A percentile compares a stretch with the other conserved stretches of the same genome.
Evolutionary conservation across 2,888 invertebrate species (phyloP).

Genomic region (Lamproptera curius): DNA sequence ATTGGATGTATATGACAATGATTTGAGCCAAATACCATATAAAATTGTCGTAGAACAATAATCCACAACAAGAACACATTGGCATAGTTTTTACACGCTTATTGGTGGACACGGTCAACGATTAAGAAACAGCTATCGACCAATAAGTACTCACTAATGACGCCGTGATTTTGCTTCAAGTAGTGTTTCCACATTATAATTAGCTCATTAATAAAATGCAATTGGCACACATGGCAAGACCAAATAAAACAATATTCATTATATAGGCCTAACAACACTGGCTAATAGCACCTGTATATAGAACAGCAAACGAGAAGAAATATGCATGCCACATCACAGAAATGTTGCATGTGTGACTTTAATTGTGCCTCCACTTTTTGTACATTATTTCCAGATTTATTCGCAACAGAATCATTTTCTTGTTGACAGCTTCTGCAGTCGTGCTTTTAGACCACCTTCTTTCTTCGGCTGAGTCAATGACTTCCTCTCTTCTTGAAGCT

Average conservation of each 20-base stretch:
- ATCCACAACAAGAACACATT: too few species aligned
- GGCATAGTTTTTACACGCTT: too few species aligned
- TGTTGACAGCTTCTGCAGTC: slow-evolving; percentile 77
- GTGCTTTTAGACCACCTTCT: slow-evolving; percentile 82
- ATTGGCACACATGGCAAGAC: not conserved
- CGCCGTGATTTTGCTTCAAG: too few species aligned
- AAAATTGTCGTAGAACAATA: too few species aligned
- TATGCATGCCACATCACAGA: slow-evolving; percentile 4
- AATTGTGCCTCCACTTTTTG: not conserved
- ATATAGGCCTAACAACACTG: not conserved
- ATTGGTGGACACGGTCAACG: too few species aligned
- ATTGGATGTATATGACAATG: too few species aligned
- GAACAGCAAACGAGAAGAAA: not conserved
- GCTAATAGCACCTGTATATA: not conserved
- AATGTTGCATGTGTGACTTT: too few species aligned
- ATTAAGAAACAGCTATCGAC: too few species aligned
- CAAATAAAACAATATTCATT: not conserved
- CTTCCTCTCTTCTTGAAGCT: slow-evolving; percentile 76
- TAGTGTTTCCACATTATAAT: too few species aligned
- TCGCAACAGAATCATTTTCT: slow-evolving; percentile 39
- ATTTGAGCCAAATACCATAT: too few species aligned
- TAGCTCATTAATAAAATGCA: too few species aligned
- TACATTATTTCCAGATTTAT: not conserved
- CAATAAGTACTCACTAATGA: too few species aligned
- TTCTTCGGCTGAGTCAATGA: slow-evolving; percentile 77